These are phyloP conservation scores for Spermophilus dauricus DNA, from an alignment of 2,113 vertebrate species.

Conservation along the genomic window DNA sequence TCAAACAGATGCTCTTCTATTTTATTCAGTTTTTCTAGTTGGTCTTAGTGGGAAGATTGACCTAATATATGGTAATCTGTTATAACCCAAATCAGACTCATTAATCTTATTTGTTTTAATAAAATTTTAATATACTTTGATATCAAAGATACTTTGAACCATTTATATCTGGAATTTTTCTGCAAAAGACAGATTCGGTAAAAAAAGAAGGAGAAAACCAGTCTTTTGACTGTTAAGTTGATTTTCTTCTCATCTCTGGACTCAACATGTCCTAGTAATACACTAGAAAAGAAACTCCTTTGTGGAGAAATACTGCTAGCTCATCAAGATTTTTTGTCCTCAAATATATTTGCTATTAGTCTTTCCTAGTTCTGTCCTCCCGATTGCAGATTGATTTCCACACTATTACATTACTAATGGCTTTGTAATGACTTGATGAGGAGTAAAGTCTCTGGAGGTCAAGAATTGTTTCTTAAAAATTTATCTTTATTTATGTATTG, in stretches of 20 bases:
- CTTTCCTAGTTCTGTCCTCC: background rate
- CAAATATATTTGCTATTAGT: background rate
- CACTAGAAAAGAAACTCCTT: background rate
- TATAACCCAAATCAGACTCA: background rate
- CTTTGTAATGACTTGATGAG: background rate
- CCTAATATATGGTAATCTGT: background rate
- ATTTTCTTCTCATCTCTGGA: background rate
- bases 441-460: background rate
- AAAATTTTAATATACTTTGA: conserved; percentile 16
- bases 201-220: background rate
- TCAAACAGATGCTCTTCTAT: background rate
- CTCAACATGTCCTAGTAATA: background rate
- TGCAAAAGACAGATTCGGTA: background rate
- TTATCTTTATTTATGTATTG: background rate
- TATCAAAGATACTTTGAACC: background rate
- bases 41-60: background rate
- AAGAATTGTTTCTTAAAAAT: background rate
- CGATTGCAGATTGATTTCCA: background rate
- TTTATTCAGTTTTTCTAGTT: background rate
- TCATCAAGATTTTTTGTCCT: background rate
- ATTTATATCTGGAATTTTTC: background rate
- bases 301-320: background rate
- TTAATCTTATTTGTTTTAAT: conserved; percentile 27
- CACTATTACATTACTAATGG: background rate
- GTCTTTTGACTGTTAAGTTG: background rate